Evolutionary conservation across 35 echinoderm and acorn worm species (phyloP).

Genomic region (Chiridota heheva): DNA sequence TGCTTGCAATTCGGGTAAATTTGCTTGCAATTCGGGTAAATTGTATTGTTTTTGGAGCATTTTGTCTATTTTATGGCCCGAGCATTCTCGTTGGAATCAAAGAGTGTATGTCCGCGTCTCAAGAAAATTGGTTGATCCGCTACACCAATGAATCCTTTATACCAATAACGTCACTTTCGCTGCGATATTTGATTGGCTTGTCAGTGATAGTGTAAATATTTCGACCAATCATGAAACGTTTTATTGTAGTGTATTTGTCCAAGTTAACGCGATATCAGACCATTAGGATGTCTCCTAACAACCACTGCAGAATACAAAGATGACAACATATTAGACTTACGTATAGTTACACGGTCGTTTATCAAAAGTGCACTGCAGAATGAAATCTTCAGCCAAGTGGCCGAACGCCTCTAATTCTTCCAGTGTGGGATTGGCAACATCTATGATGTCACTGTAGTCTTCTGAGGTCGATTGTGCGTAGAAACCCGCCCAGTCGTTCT

Average conservation of each 20-base stretch:
- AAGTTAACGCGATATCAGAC: neutral
- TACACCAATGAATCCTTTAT: too few species aligned
- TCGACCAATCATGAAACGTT: neutral
- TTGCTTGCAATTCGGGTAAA: too few species aligned
- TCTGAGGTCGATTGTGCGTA: constrained; percentile 72
- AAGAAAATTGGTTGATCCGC: too few species aligned
- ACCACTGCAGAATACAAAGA: neutral
- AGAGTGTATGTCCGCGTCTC: too few species aligned
- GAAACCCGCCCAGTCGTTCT: constrained; percentile 92
- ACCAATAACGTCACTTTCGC: too few species aligned
- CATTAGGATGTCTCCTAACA: neutral
- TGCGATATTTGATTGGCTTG: neutral
- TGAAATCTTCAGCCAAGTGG: constrained; percentile 76
- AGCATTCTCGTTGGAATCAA: too few species aligned
- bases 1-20: too few species aligned
- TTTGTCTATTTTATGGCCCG: too few species aligned
- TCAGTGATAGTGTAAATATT: neutral
- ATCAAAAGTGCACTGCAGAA: constrained; percentile 92
- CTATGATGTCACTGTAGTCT: constrained; percentile 83
- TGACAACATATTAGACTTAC: constrained; percentile 47
- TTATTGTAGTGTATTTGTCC: neutral
- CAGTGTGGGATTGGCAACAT: constrained; percentile 66
- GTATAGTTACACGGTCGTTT: constrained; percentile 87
- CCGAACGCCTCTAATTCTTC: constrained; percentile 64
- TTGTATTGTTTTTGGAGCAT: too few species aligned